phyloP scores from a whole-genome alignment of 2,113 vertebrate genomes.

The Barnardius zonarius region DNA sequence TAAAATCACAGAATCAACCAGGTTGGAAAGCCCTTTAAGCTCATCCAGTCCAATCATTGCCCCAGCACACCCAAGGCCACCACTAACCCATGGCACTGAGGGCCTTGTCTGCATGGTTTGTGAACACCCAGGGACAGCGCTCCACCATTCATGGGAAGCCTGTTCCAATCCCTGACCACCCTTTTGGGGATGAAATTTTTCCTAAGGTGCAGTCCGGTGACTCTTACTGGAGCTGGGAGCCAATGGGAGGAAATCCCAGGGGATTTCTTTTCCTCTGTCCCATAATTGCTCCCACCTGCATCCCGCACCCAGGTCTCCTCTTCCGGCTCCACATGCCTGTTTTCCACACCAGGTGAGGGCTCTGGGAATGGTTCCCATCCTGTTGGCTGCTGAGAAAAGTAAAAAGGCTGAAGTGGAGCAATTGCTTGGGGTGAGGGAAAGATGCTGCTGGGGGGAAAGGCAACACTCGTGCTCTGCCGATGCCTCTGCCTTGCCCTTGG shows the following conservation, averaged over 20 bases:
- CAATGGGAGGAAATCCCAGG: background rate
- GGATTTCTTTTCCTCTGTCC: background rate
- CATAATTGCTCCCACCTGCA: background rate
- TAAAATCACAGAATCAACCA: background rate
- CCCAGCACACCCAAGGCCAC: background rate
- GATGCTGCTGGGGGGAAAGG: background rate
- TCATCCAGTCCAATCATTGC: background rate
- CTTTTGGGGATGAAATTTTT: background rate
- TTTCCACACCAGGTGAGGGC: background rate
- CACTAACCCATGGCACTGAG: background rate
- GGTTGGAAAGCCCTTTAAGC: background rate
- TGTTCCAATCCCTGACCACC: background rate
- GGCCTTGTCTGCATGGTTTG: background rate
- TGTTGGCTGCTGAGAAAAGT: background rate
- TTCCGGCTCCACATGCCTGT: background rate
- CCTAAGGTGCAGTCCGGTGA: background rate
- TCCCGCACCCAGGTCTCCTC: background rate
- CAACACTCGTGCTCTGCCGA: accelerated
- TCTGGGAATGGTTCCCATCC: background rate
- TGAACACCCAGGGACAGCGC: background rate
- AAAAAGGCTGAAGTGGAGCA: background rate
- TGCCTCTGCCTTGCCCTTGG: background rate
- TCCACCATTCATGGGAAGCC: background rate
- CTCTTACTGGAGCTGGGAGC: background rate
- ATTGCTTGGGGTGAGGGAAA: background rate